A percentile compares a stretch with the other conserved stretches of the same genome.
These are phyloP conservation scores for Sminthurinus aureus DNA, from an alignment of 2,888 invertebrate species.

Conservation along the genomic window DNA sequence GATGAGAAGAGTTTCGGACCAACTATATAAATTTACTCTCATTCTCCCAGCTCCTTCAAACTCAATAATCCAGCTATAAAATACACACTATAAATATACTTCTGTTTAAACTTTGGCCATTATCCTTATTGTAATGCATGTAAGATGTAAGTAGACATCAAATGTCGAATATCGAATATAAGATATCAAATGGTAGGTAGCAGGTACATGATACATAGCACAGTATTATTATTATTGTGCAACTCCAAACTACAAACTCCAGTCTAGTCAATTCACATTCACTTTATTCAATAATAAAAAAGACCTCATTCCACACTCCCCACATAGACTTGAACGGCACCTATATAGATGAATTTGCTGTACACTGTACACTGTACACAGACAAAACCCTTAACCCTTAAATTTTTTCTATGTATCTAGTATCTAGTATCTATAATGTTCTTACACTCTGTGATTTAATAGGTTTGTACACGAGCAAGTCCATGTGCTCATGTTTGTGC, in stretches of 20 bases:
- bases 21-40: conserved; percentile 10
- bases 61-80: neutral
- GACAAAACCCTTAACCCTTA: too few relatives aligned
- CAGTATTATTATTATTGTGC: neutral
- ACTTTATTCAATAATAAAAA: too few relatives aligned
- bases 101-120: neutral
- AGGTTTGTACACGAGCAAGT: neutral
- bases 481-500: neutral
- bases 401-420: too few relatives aligned
- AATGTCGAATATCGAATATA: too few relatives aligned
- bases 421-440: too few relatives aligned
- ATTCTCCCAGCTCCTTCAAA: neutral
- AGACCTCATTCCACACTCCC: too few relatives aligned
- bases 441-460: neutral
- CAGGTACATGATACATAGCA: neutral
- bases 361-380: too few relatives aligned
- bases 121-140: neutral
- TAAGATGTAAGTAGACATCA: neutral
- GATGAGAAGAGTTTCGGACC: conserved; percentile 8
- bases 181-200: neutral
- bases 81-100: neutral
- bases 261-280: neutral
- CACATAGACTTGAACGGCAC: neutral
- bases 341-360: too few relatives aligned
- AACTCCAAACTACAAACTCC: neutral